Evolutionary conservation across 2,797 vertebrate species (phyloP), one percentile per base, ranked within the genome.

Genomic region (Ptychobarbus kaznakovi): DNA sequence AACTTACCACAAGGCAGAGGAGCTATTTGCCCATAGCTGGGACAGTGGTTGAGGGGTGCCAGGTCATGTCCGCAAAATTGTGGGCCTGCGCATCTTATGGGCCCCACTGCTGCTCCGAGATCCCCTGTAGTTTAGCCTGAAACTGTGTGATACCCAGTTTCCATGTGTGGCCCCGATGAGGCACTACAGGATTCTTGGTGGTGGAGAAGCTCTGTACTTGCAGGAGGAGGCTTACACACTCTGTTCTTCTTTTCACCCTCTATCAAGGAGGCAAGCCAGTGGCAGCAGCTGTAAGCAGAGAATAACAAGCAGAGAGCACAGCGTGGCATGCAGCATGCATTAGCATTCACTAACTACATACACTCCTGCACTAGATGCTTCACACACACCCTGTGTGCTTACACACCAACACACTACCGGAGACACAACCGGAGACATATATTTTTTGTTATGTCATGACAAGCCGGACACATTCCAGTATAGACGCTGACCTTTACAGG

Each of bases 21-120:
- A 15, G 28, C 65, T 68, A 68, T 68, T 68, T 68, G 11, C 25
- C 80, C 28, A 81, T 75, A 75, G 82, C 61, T 65, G 72, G 72
- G 58, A 51, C 69, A 63, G 81, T 53, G 35, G 69, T 74, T 82
- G 49, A 82, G 70, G 8, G 40, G 40, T 9, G 40, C 8, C 72
- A 75, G 53, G 42, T 28, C 58, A 15, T 38, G 3, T 76, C 72
- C 28, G 46, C 13, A 32, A 16, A 53, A 3, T 49, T 6, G 46
- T 28, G 74, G 15, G n/a, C 25, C 74, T 53, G 35, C 1, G 0
- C 4, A 1, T 20, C 40, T 51, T 16, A 53, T 46, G 63, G 79
- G 79, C n/a, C 63, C 63, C 51, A 22, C 58, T 80, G 58, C 61
- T 80, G 61, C 40, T 80, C 78, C 15, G 5, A 80, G 58, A 66